A percentile compares a stretch with the other conserved stretches of the same genome.
phyloP scores from a whole-genome alignment of 2,113 vertebrate genomes.

The Scopus umbretta region DNA sequence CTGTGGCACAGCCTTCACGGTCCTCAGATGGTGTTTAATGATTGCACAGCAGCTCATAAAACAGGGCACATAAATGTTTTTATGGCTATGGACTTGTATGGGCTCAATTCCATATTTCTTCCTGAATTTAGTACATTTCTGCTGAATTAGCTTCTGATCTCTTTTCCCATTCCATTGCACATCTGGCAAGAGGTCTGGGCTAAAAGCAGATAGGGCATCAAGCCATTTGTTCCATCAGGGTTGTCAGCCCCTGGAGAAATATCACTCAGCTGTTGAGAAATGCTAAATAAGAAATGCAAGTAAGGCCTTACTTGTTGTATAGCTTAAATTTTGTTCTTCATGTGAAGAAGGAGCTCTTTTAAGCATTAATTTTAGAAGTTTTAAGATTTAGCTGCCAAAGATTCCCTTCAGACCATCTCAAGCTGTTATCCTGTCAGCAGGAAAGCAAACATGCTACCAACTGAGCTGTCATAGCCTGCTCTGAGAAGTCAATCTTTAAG shows the following conservation, averaged over 20 bases:
- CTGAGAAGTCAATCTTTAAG: not conserved
- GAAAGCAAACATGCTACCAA: not conserved
- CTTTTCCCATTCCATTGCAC: not conserved
- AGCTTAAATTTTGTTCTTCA: not conserved
- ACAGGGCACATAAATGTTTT: not conserved
- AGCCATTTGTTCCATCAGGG: not conserved
- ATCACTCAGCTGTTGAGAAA: not conserved
- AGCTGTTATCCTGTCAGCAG: not conserved
- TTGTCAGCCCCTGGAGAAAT: not conserved
- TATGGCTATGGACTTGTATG: not conserved
- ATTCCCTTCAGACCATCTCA: not conserved
- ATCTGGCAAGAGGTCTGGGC: not conserved
- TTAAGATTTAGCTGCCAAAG: not conserved
- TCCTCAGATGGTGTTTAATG: conserved; percentile 21
- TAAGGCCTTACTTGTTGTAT: not conserved
- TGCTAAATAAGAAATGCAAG: not conserved
- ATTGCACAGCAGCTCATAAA: not conserved
- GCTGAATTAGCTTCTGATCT: not conserved
- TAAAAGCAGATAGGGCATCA: not conserved
- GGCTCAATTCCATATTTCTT: not conserved
- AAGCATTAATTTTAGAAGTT: not conserved
- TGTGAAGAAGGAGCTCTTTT: not conserved
- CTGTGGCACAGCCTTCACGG: not conserved
- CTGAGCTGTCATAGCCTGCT: not conserved
- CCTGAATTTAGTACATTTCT: not conserved